Evolutionary conservation across 2,113 vertebrate genomes (phyloP), one percentile per base, ranked within the genome.

Genomic region (Eclectus roratus): DNA sequence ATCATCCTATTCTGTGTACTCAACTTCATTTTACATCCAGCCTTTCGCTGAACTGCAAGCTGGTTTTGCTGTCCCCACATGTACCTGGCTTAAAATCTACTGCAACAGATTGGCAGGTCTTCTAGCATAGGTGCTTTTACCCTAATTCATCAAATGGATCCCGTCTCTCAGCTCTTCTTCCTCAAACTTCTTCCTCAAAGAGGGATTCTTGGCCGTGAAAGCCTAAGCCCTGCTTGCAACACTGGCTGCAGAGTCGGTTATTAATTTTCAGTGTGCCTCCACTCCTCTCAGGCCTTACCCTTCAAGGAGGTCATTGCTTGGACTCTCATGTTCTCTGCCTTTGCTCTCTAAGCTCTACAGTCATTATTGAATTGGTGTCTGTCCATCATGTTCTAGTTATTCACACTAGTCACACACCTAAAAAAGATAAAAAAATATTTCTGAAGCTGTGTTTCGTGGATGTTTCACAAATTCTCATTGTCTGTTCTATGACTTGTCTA

Each of bases 131-230:
- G 31, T 50, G 16, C 27, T 94, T 79, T 70, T 85, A 82, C 44
- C 39, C 9, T 71, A 0, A 20, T 69, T 76, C 0, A 0, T 91
- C 31, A 46, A 46, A 47, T 27, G n/a, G 44, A 81, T 44, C 33
- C 15, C 17, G 0, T 49, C 25, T 81, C 29, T 61, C 37, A 76
- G 52, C 28, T 69, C 29, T 31, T 91, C 35, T 79, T 82, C n/a
- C 70, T 77, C 73, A 6, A 37, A 82, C 27, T 31, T 91, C 35
- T 79, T 82, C 41, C 70, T 80, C 78, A 6, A 49, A 82, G 53
- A 80, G 21, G 35, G 14, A 39, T 76, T n/a, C 66, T 76, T 56
- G 41, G 9, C 13, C 1, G 0, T 69, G 64, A 80, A 72, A 77
- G 49, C 70, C 61, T 72, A 89, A 96, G 44, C 27, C 25, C n/a